Evolutionary conservation across 2,888 invertebrate genomes (phyloP).

Genomic region (Lasioglossum morio): DNA sequence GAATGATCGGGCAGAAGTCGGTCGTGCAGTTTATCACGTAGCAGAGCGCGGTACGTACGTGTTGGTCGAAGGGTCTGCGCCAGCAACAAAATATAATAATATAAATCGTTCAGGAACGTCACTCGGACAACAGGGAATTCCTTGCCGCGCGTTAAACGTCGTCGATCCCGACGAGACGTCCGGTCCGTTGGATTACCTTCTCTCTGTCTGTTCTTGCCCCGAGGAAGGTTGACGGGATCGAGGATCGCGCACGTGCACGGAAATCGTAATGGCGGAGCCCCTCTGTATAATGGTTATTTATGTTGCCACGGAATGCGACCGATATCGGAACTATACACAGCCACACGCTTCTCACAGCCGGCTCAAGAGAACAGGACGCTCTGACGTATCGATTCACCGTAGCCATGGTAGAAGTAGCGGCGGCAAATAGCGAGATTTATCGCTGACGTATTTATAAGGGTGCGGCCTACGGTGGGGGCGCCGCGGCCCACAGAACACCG

Average conservation of each 20-base stretch:
- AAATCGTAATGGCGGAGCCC: constrained; percentile 59
- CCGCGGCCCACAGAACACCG: constrained; percentile 33
- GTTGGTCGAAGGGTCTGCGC: background rate
- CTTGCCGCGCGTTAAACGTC: constrained; percentile 69
- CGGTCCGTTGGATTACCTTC: constrained; percentile 58
- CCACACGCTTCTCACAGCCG: background rate
- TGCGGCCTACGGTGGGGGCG: constrained; percentile 29
- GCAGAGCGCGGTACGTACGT: constrained; percentile 21
- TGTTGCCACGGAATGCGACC: constrained; percentile 67
- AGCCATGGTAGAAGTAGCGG: constrained; percentile 24
- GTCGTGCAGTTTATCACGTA: constrained; percentile 58
- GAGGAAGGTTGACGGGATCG: constrained; percentile 54
- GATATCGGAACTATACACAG: constrained; percentile 2
- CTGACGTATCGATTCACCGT: constrained; percentile 64
- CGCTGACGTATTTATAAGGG: constrained; percentile 77
- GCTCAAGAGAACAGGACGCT: constrained; percentile 10
- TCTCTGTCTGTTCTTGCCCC: constrained; percentile 24
- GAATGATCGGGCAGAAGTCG: constrained; percentile 32
- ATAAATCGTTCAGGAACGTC: constrained; percentile 68
- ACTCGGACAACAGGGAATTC: constrained; percentile 73
- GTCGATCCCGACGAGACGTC: constrained; percentile 38
- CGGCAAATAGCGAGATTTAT: constrained; percentile 75
- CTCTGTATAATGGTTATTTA: constrained; percentile 77
- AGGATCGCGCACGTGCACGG: constrained; percentile 64
- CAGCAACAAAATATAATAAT: constrained; percentile 64